Conservation (phyloP, 1,140 invertebrate genomes). For the Wiebesia pumilae region DNA sequence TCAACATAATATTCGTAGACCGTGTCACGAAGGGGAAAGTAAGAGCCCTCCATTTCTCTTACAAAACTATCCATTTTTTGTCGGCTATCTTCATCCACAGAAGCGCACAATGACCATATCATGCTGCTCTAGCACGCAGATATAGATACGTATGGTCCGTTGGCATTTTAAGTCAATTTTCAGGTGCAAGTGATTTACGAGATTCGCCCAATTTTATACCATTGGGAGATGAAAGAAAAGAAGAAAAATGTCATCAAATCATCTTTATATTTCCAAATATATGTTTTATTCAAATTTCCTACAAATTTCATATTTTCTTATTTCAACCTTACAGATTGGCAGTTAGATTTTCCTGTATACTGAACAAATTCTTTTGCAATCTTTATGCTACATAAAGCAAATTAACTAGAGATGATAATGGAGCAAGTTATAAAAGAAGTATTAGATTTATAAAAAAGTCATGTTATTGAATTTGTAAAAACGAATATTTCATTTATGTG, state of each 20-base stretch:
- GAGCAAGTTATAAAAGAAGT: too few relatives aligned
- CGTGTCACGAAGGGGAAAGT: slow-evolving; percentile 87
- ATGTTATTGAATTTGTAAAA: too few relatives aligned
- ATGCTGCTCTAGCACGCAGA: slow-evolving; percentile 71
- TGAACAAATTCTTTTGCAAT: too few relatives aligned
- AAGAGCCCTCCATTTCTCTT: slow-evolving; percentile 85
- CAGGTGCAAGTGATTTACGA: slow-evolving; percentile 18
- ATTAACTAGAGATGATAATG: too few relatives aligned
- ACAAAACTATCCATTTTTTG: slow-evolving; percentile 87
- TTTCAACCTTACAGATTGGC: too few relatives aligned
- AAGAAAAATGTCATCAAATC: slow-evolving; percentile 34
- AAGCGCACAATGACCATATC: slow-evolving; percentile 89
- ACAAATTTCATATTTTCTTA: too few relatives aligned
- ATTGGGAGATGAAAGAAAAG: background rate
- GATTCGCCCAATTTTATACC: slow-evolving; percentile 11
- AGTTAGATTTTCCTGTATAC: too few relatives aligned
- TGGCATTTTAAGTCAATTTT: slow-evolving; percentile 14
- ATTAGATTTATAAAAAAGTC: too few relatives aligned
- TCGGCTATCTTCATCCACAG: slow-evolving; percentile 87
- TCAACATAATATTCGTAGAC: slow-evolving; percentile 92
- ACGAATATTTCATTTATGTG: too few relatives aligned
- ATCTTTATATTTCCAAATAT: slow-evolving; percentile 23
- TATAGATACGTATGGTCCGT: background rate
- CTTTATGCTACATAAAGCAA: too few relatives aligned
- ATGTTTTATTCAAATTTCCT: background rate